A percentile compares a stretch with the other conserved stretches of the same genome.
These are phyloP conservation scores for Akabosia matsudoensis DNA, from an alignment of 1,140 invertebrate species.

Conservation along the genomic window DNA sequence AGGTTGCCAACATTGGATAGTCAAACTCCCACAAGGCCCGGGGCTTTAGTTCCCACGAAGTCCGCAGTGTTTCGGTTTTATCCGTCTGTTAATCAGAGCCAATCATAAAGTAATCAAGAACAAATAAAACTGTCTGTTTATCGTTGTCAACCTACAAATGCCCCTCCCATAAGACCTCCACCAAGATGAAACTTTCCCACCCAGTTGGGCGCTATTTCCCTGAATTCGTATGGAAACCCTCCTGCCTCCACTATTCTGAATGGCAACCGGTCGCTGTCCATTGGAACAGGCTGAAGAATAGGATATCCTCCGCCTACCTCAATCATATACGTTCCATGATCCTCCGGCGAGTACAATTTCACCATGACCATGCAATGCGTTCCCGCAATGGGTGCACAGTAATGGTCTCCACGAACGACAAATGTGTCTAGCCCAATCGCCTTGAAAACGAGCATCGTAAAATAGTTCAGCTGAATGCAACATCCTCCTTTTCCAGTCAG, in stretches of 20 bases:
- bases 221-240: constrained; percentile 26
- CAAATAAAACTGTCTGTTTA: too few relatives aligned
- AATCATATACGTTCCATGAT: not conserved
- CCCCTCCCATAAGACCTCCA: constrained; percentile 10
- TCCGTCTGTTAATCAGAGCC: not conserved
- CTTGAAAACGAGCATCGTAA: not conserved
- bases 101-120: not conserved
- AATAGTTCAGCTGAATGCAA: constrained; percentile 18
- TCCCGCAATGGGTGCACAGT: not conserved
- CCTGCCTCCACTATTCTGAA: constrained; percentile 15
- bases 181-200: constrained; percentile 17
- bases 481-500: constrained; percentile 11
- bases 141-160: not conserved
- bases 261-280: constrained; percentile 1
- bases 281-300: constrained; percentile 26
- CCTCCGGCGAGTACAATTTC: not conserved
- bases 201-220: not conserved
- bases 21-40: constrained; percentile 16
- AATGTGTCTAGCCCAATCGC: constrained; percentile 5
- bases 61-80: not conserved
- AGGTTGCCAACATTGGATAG: constrained; percentile 12
- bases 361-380: constrained; percentile 19
- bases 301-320: constrained; percentile 30
- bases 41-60: constrained; percentile 19
- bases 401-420: not conserved